A percentile compares a stretch with the other conserved stretches of the same genome.
phyloP scores from a whole-genome alignment of 2,113 vertebrate species.

The Chinchilla lanigera region DNA sequence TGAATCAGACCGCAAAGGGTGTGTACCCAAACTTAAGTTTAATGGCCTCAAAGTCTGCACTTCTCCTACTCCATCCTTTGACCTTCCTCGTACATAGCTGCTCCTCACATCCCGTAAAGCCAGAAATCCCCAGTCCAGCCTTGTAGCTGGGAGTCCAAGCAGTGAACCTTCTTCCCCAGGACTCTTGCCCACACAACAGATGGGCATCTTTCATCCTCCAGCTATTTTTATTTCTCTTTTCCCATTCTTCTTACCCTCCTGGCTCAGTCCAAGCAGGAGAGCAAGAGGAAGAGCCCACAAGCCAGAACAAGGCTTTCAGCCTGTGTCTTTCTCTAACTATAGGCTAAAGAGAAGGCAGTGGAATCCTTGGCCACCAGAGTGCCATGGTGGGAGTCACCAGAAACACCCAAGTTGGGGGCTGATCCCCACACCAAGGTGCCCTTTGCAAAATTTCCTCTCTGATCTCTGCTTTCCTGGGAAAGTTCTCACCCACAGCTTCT shows the following conservation, averaged over 20 bases:
- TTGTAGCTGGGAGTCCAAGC: background rate
- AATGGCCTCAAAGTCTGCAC: background rate
- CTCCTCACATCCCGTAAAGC: background rate
- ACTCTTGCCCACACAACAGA: slow-evolving; percentile 81
- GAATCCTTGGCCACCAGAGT: background rate
- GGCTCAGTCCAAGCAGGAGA: slow-evolving; percentile 10
- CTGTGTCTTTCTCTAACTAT: background rate
- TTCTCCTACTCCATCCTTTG: background rate
- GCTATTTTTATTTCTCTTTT: slow-evolving; percentile 72
- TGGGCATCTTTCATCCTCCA: slow-evolving; percentile 76
- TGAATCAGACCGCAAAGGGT: background rate
- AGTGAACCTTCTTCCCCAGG: slow-evolving; percentile 11
- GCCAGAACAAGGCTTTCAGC: background rate
- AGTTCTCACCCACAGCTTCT: background rate
- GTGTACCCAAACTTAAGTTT: background rate
- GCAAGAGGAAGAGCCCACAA: slow-evolving; percentile 21
- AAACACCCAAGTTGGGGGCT: background rate
- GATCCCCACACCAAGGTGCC: background rate
- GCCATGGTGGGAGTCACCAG: background rate
- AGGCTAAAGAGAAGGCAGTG: background rate
- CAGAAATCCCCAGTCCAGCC: background rate
- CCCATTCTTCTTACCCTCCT: slow-evolving; percentile 34
- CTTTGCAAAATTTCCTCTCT: background rate
- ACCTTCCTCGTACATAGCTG: background rate
- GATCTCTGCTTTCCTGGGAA: background rate